Conservation (phyloP, 2,888 invertebrate genomes). For the Acleris literana region DNA sequence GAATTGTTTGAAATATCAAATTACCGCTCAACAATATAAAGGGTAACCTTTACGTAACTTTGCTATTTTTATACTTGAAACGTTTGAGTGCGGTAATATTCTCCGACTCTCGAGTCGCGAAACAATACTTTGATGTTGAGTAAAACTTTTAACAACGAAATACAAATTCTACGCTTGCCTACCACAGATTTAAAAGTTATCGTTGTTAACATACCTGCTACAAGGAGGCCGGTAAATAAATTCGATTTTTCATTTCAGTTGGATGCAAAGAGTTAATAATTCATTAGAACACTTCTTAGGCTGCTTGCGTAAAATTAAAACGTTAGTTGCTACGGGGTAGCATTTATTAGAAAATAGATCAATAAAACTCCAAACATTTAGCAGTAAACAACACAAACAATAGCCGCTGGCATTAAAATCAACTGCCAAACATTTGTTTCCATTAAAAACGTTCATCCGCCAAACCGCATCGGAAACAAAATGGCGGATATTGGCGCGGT, state of each 20-base stretch:
- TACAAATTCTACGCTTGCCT: slow-evolving; percentile 9
- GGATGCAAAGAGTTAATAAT: no score
- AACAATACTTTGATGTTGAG: slow-evolving; percentile 25
- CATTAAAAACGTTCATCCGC: slow-evolving; percentile 41
- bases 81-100: slow-evolving; percentile 21
- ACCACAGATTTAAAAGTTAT: slow-evolving; percentile 16
- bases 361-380: not conserved
- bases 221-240: no score
- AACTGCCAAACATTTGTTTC: slow-evolving; percentile 23
- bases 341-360: not conserved
- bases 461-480: slow-evolving; percentile 54
- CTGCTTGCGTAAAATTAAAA: no score
- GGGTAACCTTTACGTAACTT: not conserved
- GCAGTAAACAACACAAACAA: slow-evolving; percentile 3
- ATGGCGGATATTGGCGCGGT: slow-evolving; percentile 43
- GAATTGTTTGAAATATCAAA: not conserved
- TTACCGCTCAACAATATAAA: not conserved
- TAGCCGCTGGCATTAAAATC: slow-evolving; percentile 20
- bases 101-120: slow-evolving; percentile 10
- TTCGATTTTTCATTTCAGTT: no score
- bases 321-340: not conserved
- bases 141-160: slow-evolving; percentile 12
- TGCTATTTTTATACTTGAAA: slow-evolving; percentile 5
- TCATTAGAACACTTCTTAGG: not conserved
- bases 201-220: not conserved